phyloP scores from a whole-genome alignment of 35 echinoderm and acorn worm species.

The Amphiura filiformis region DNA sequence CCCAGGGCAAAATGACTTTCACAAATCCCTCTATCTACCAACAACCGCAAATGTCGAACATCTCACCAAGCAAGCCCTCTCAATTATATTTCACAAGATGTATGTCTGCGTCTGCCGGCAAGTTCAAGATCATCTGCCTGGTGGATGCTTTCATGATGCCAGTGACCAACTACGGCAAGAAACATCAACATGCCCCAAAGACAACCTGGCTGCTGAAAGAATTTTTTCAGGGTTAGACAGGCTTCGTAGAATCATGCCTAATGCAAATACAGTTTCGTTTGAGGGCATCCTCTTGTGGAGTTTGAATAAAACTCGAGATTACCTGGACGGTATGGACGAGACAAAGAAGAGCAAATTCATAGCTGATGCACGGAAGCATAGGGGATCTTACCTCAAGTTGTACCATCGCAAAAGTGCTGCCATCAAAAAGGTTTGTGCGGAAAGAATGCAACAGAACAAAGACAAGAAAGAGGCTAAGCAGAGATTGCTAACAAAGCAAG shows the following conservation, averaged over 20 bases:
- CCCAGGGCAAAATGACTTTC: conserved; percentile 6
- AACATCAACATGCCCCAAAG: conserved; percentile 36
- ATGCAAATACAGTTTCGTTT: conserved; percentile 40
- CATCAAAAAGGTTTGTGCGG: conserved; percentile 30
- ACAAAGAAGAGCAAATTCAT: conserved; percentile 14
- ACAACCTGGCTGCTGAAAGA: conserved; percentile 29
- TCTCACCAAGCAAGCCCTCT: conserved; percentile 25
- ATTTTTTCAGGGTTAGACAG: conserved; percentile 39
- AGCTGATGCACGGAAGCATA: conserved; percentile 11
- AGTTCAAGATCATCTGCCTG: conserved; percentile 19
- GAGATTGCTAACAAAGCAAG: conserved; percentile 20
- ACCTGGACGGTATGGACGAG: conserved; percentile 24
- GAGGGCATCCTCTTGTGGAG: conserved; percentile 54
- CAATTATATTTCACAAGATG: conserved; percentile 25
- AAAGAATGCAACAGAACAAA: conserved; percentile 19
- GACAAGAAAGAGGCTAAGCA: conserved; percentile 41
- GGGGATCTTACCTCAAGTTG: conserved; percentile 24
- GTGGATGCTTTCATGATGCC: too few relatives aligned
- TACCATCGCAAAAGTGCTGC: conserved; percentile 37
- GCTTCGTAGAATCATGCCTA: conserved; percentile 25
- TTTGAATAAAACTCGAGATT: conserved; percentile 50
- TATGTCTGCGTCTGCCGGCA: conserved; percentile 19
- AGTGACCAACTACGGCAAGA: conserved; percentile 25
- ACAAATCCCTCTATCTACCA: not conserved
- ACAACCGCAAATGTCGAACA: not conserved